Evolutionary conservation across 2,113 vertebrate genomes (phyloP), one percentile per base, ranked within the genome.

Genomic region (Microcebus ravelobensis): DNA sequence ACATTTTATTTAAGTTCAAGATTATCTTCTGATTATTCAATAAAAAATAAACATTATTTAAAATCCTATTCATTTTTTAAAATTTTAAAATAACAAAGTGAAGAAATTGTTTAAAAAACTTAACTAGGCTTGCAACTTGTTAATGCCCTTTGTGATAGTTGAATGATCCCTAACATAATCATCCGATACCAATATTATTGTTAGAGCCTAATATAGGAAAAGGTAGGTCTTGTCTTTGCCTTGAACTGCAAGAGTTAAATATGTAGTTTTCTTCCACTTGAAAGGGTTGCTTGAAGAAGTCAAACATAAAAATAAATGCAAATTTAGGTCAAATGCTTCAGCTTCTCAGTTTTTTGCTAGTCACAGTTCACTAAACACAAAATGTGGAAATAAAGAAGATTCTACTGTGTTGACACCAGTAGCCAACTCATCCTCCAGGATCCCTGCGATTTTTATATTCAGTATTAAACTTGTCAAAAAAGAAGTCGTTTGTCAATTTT

Each of bases 271-370:
- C 31, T 45, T 39, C 1, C 25, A 76, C 36, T 90, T 91, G 20
- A 34, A 85, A 31, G 42, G 8, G 1, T 92, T 87, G 90, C 55
- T 85, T 65, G 45, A 97, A 83, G 42, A 94, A 80, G 11, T 80
- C 17, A 83, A 55, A 27, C 92, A 81, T 80, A 74, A 77, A 97
- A 82, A 61, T 57, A 97, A 79, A 68, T 50, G 7, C 14, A 87
- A 79, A 48, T 74, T 84, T 86, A 73, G 50, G 25, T 70, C n/a
- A 83, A 92, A 80, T 80, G 4, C 12, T 92, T 13, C 3, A 67
- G 23, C 5, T 68, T 92, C 39, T 80, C 34, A 36, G 23, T 42
- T 71, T 90, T 90, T 89, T 90, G 10, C 45, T 87, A 45, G n/a
- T 91, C 23, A 34, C 5, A 76, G 95, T 90, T 94, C 52, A 91